Percentiles rank a stretch among this genome's conserved stretches.
phyloP scores from a whole-genome alignment of 2,113 vertebrate genomes.

The Limnothrissa miodon region DNA sequence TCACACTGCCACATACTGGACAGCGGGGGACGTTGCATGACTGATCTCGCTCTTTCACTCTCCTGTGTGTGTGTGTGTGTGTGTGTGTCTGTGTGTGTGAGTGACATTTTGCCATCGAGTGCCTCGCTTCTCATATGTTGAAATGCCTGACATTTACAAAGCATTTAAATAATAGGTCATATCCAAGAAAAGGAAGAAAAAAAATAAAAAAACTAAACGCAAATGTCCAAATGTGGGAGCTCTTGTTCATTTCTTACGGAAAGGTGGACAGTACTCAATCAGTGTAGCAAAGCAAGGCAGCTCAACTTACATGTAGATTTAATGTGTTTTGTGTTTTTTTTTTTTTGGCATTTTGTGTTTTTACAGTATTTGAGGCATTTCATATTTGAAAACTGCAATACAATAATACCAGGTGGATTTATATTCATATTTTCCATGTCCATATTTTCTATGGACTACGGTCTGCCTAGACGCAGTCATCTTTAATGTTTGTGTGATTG shows the following conservation, averaged over 20 bases:
- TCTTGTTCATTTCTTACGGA: not conserved
- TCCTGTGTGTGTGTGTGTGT: not conserved
- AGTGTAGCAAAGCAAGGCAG: not conserved
- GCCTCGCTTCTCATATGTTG: constrained; percentile 7
- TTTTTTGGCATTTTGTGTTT: too few species aligned
- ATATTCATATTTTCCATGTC: not conserved
- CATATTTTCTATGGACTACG: not conserved
- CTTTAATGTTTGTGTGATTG: not conserved
- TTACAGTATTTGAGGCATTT: not conserved
- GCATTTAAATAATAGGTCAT: constrained; percentile 18
- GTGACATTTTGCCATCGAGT: constrained; percentile 15
- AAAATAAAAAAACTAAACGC: not conserved
- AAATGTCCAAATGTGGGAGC: constrained; percentile 7
- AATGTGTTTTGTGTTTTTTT: not conserved
- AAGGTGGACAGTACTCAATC: not conserved
- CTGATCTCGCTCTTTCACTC: not conserved
- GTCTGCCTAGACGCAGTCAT: not conserved
- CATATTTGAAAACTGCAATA: not conserved
- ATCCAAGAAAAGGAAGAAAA: not conserved
- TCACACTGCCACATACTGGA: not conserved
- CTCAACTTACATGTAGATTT: not conserved
- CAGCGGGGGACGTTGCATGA: not conserved
- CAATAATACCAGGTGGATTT: not conserved
- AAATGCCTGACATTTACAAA: constrained; percentile 19
- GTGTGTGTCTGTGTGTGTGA: not conserved